Percentiles rank a stretch among this genome's conserved stretches.
phyloP scores from a whole-genome alignment of 2,113 vertebrate species.

The Chroicocephalus ridibundus region DNA sequence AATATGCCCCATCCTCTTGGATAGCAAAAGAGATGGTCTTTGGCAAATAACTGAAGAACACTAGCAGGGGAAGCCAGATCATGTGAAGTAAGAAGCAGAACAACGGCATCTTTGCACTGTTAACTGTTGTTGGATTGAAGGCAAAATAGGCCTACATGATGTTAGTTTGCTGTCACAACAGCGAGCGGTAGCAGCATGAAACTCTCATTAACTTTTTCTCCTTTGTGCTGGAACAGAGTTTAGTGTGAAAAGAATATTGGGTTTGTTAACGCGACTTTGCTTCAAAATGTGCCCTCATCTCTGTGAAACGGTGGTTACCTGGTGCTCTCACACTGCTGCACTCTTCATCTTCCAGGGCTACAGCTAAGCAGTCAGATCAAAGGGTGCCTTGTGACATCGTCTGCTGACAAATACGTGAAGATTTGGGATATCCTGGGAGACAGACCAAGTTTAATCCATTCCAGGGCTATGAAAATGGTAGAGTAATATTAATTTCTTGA shows the following conservation, averaged over 20 bases:
- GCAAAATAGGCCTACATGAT: neutral
- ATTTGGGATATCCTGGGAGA: slow-evolving; percentile 94
- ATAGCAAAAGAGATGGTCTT: neutral
- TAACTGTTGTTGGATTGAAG: neutral
- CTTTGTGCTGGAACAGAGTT: neutral
- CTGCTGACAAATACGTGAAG: slow-evolving; percentile 91
- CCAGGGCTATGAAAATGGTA: slow-evolving; percentile 98
- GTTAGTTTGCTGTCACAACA: neutral
- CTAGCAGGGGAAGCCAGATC: neutral
- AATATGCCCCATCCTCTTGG: neutral
- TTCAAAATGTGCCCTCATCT: neutral
- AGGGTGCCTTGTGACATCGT: slow-evolving; percentile 93
- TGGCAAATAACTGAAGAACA: neutral
- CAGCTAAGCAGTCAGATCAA: slow-evolving; percentile 93
- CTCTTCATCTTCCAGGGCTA: slow-evolving; percentile 77
- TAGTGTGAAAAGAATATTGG: neutral
- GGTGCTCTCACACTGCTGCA: neutral
- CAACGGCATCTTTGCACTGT: neutral
- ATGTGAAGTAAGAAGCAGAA: neutral
- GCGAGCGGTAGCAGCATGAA: neutral
- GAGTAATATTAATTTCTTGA: neutral
- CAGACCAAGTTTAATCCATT: slow-evolving; percentile 90
- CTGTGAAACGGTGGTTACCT: neutral
- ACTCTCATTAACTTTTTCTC: neutral
- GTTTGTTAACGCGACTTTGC: neutral